These are phyloP conservation scores for Nomada lathburiana DNA, from an alignment of 2,888 invertebrate species.

Conservation along the genomic window DNA sequence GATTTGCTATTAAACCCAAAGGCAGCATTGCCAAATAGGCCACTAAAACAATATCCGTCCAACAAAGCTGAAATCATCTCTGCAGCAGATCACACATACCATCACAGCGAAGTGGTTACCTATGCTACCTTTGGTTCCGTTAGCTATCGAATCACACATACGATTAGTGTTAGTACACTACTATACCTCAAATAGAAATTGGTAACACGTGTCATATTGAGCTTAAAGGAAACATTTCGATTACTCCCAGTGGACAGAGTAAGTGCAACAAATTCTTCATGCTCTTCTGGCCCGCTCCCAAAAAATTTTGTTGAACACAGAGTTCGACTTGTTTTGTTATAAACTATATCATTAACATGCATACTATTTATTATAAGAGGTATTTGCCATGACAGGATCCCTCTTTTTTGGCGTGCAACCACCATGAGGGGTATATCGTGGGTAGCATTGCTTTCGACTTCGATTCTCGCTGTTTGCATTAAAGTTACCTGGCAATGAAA, in stretches of 20 bases:
- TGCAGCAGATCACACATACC: no score
- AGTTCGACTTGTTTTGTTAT: constrained; percentile 85
- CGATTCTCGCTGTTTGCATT: constrained; percentile 76
- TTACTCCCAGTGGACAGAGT: constrained; percentile 89
- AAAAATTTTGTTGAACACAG: constrained; percentile 87
- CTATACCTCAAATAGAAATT: constrained; percentile 86
- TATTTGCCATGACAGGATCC: constrained; percentile 92
- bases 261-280: constrained; percentile 86
- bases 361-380: constrained; percentile 87
- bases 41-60: no score
- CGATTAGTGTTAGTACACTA: not conserved
- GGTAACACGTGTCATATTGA: constrained; percentile 86
- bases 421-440: constrained; percentile 88
- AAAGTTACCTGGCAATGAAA: constrained; percentile 38
- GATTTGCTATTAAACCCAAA: no score
- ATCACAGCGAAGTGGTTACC: no score
- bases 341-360: constrained; percentile 71
- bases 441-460: constrained; percentile 84
- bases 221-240: constrained; percentile 86
- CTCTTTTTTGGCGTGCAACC: constrained; percentile 90
- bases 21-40: no score
- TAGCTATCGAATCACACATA: no score
- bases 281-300: constrained; percentile 69
- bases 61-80: no score
- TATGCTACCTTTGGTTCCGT: no score